phyloP scores from a whole-genome alignment of 1,140 invertebrate genomes.

The Holotrichia oblita region DNA sequence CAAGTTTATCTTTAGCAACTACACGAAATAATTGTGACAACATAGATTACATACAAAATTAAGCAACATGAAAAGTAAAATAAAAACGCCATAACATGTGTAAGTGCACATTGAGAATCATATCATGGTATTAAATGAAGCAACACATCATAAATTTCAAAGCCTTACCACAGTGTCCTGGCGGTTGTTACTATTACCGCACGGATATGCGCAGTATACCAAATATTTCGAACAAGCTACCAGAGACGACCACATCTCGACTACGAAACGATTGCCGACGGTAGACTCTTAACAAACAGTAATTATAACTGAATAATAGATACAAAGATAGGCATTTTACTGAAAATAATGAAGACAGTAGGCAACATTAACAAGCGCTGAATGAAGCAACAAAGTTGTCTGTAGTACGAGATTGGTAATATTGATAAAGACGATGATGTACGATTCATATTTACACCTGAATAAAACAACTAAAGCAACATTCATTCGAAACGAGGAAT shows the following conservation, averaged over 20 bases:
- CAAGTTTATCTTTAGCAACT: background rate
- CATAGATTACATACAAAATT: background rate
- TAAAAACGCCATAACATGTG: slow-evolving; percentile 7
- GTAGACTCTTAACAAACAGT: slow-evolving; percentile 21
- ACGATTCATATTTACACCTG: background rate
- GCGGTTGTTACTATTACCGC: slow-evolving; percentile 10
- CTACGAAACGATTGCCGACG: slow-evolving; percentile 9
- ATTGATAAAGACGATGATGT: slow-evolving; percentile 2
- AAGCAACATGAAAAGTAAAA: slow-evolving; percentile 24
- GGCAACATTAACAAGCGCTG: slow-evolving; percentile 1
- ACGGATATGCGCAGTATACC: slow-evolving; percentile 40
- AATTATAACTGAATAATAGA: slow-evolving; percentile 27
- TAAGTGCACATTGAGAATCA: background rate
- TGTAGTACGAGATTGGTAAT: background rate
- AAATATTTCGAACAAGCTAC: slow-evolving; percentile 37
- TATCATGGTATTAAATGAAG: slow-evolving; percentile 5
- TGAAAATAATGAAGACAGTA: background rate
- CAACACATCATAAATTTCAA: slow-evolving; percentile 34
- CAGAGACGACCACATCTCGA: slow-evolving; percentile 37
- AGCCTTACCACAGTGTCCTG: slow-evolving; percentile 37
- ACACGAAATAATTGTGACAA: background rate
- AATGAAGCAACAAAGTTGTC: slow-evolving; percentile 19
- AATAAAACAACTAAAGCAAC: background rate
- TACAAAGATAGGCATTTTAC: slow-evolving; percentile 11
- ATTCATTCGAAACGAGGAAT: background rate